Percentiles rank a stretch among this genome's conserved stretches.
These are phyloP conservation scores for Halictus quadricinctus DNA, from an alignment of 2,888 invertebrate species.

Conservation along the genomic window DNA sequence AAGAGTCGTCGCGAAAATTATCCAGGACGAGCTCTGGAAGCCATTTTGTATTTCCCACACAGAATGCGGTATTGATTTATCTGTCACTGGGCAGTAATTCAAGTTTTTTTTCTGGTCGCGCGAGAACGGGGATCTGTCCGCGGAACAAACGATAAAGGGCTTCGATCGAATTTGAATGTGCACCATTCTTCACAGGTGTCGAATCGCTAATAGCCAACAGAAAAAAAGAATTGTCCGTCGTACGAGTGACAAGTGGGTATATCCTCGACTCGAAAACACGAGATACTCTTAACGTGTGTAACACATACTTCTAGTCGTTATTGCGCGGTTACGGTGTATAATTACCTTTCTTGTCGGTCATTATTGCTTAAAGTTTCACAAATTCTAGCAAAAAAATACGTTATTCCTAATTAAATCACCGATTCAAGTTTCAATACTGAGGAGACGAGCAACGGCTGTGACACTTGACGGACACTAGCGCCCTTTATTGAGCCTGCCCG, in stretches of 20 bases:
- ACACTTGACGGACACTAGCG: constrained; percentile 80
- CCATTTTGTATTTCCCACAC: constrained; percentile 81
- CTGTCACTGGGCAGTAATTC: constrained; percentile 77
- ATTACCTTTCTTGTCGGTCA: constrained; percentile 83
- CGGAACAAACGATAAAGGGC: constrained; percentile 38
- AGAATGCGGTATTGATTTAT: constrained; percentile 82
- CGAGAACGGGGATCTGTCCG: constrained; percentile 33
- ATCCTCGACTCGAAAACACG: constrained; percentile 74
- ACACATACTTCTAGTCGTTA: constrained; percentile 61
- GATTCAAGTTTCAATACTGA: constrained; percentile 75
- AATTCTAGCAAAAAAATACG: constrained; percentile 75
- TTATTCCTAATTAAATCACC: constrained; percentile 76
- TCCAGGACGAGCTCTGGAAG: constrained; percentile 73
- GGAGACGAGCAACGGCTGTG: constrained; percentile 76
- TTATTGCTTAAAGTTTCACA: constrained; percentile 80
- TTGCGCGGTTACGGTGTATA: constrained; percentile 72
- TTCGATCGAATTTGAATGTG: constrained; percentile 50
- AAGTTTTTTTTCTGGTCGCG: constrained; percentile 55
- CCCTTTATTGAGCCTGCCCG: constrained; percentile 76
- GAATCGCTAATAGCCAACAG: constrained; percentile 48
- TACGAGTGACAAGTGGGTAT: constrained; percentile 72
- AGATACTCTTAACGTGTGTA: constrained; percentile 65
- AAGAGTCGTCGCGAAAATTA: constrained; percentile 59
- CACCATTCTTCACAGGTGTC: constrained; percentile 59
- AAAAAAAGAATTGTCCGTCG: constrained; percentile 59